Evolutionary conservation across 1,140 invertebrate species (phyloP), one percentile per base, ranked within the genome.

Genomic region (Zaprionus capensis): DNA sequence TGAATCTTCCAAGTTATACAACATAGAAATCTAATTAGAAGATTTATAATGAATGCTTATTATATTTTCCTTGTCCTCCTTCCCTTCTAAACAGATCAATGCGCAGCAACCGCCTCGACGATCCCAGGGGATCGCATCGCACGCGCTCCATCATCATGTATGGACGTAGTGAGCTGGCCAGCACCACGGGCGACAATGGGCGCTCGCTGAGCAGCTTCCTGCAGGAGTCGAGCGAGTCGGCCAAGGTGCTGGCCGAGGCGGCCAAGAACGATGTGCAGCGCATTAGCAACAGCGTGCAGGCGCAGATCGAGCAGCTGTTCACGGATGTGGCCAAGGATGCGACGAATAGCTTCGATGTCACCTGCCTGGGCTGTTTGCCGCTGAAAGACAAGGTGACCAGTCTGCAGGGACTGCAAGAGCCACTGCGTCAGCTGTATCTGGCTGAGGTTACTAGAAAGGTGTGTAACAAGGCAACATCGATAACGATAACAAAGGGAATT

Each of bases 271-370:
- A 92, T 73, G 91, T 91, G 55, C 76, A 91, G 66, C 80, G 83
- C 56, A 94, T 94, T 22, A 95, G 96, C 81, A 97, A 97, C 80
- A 96, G 95, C 17, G 96, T 97, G 5, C 97, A 98, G 91, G 96
- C 96, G 11, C 95, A 96, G 70, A 97, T 98, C 83, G 96, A 97
- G 91, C 95, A 96, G 80, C 96, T 98, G 94, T 97, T 98, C 86
- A 95, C 95, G 22, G 97, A 97, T 69, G 96, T 97, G 81, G 95
- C 96, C 12, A 95, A 95, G 81, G 96, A 95, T 90, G 93, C 94
- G 1, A 95, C 95, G 67, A 92, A 90, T 26, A 92, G 91, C 67
- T 96, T 96, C 76, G 94, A 95, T 78, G 97, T 98, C 15, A 96
- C 96, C 80, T 98, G 98, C 82, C 93, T 98, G 66, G 97, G 97